Evolutionary conservation across 1,140 invertebrate genomes (phyloP), one percentile per base, ranked within the genome.

Genomic region (Magallana ariakensis): DNA sequence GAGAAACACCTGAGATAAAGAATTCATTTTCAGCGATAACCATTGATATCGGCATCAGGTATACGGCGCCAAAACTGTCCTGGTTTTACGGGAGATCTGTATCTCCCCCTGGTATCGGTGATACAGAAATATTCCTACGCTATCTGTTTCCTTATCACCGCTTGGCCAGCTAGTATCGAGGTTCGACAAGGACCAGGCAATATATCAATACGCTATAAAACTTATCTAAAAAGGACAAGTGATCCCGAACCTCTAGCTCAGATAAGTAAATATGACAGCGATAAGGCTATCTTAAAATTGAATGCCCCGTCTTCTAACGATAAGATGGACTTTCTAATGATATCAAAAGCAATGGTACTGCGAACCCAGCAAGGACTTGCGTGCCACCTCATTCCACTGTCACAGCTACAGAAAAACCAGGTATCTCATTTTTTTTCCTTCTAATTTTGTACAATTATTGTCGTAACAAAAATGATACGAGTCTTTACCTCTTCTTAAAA

Each of bases 141-240:
- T 55, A 55, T 56, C 46, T 54, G 19, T n/a, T 5, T 19, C 80
- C 80, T 82, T 82, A 82, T 82, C 80, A 56, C 55, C 53, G 53
- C 55, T 82, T 82, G 55, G 80, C 80, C 55, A n/a, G n/a, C 54
- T 53, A 54, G 46, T 56, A 55, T 82, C 55, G 16, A 22, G 46
- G 33, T 82, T 75, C 66, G 66, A 75, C 66, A 54, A 54, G 80
- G 80, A 82, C 46, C 16, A 55, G 46, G 80, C 80, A 55, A 82
- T 82, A 82, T 82, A 82, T 82, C 80, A 82, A 82, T 54, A 54
- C 80, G 55, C 19, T 56, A 82, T 82, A 82, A 82, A 82, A 82
- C 80, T 82, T 82, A 82, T 82, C 80, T 82, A 82, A 56, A 82
- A 82, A 82, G 80, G 80, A 56, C 80, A 82, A 82, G 80, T 82